These are phyloP conservation scores for Sylvietta virens DNA, from an alignment of 2,113 vertebrate genomes.

Conservation along the genomic window DNA sequence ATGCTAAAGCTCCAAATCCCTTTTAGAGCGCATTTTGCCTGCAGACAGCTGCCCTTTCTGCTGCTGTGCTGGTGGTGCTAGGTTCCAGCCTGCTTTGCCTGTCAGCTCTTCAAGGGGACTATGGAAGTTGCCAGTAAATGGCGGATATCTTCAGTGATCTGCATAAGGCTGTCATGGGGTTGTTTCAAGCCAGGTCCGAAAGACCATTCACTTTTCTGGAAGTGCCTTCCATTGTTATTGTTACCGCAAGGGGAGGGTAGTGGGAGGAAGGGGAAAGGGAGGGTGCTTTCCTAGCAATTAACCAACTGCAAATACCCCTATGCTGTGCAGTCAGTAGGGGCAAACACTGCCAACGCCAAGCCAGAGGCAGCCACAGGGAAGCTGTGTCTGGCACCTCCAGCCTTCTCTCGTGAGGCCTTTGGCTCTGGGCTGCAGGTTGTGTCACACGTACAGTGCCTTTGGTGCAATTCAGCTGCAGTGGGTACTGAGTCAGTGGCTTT, in stretches of 20 bases:
- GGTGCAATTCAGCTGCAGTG: not conserved
- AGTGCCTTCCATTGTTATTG: not conserved
- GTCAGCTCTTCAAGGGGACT: not conserved
- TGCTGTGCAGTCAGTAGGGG: not conserved
- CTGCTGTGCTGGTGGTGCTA: not conserved
- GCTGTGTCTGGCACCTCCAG: not conserved
- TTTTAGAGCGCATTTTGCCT: not conserved
- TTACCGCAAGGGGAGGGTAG: not conserved
- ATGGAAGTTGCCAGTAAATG: not conserved
- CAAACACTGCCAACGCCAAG: fast-evolving
- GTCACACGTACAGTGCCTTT: fast-evolving
- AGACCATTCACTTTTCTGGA: not conserved
- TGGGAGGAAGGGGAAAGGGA: not conserved
- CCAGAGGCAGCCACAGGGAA: not conserved
- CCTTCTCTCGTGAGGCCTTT: not conserved
- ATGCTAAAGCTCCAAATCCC: not conserved
- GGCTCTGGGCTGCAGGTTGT: not conserved
- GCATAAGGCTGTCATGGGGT: not conserved
- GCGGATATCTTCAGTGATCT: not conserved
- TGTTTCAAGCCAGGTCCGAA: not conserved
- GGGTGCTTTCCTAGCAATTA: not conserved
- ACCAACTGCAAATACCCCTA: not conserved
- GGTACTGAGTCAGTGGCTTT: not conserved
- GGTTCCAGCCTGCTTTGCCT: not conserved
- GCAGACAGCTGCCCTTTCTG: not conserved